phyloP scores from a whole-genome alignment of 2,888 invertebrate species.

The Criorhina ranunculi region DNA sequence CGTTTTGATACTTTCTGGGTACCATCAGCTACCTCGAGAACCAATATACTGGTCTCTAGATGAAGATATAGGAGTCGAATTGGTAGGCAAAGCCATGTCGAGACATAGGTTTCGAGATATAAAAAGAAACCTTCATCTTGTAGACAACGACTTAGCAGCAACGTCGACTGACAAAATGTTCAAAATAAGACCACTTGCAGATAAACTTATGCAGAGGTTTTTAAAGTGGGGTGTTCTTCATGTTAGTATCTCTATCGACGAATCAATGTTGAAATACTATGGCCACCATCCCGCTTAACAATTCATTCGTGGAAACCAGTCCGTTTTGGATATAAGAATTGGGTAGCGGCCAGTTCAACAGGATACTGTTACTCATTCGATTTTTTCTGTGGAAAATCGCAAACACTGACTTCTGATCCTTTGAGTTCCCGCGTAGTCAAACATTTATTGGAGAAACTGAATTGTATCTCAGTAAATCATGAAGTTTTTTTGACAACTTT shows the following conservation, averaged over 20 bases:
- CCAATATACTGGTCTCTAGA: slow-evolving; percentile 16
- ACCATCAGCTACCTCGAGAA: slow-evolving; percentile 21
- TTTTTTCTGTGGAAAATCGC: too few species aligned
- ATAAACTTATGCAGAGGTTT: slow-evolving; percentile 13
- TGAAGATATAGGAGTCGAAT: slow-evolving; percentile 13
- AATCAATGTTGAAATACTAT: slow-evolving; percentile 14
- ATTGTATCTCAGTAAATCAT: too few species aligned
- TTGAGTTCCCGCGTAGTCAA: too few species aligned
- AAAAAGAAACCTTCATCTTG: slow-evolving; percentile 24
- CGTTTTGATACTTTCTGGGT: not conserved
- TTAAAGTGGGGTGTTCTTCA: slow-evolving; percentile 20
- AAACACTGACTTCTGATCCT: too few species aligned
- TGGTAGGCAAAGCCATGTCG: not conserved
- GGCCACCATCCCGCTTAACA: slow-evolving; percentile 21
- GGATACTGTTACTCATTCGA: too few species aligned
- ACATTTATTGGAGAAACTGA: too few species aligned
- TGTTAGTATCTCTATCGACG: slow-evolving; percentile 17
- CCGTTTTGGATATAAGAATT: slow-evolving; percentile 1
- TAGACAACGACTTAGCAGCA: slow-evolving; percentile 14
- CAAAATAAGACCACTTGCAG: slow-evolving; percentile 4
- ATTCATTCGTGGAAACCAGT: slow-evolving; percentile 2
- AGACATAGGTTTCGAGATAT: slow-evolving; percentile 1
- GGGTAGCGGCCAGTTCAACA: too few species aligned
- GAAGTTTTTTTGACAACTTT: too few species aligned
- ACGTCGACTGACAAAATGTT: slow-evolving; percentile 20